Conservation (phyloP, 92 coral and sea anemone genomes). For the Desmophyllum pertusum region DNA sequence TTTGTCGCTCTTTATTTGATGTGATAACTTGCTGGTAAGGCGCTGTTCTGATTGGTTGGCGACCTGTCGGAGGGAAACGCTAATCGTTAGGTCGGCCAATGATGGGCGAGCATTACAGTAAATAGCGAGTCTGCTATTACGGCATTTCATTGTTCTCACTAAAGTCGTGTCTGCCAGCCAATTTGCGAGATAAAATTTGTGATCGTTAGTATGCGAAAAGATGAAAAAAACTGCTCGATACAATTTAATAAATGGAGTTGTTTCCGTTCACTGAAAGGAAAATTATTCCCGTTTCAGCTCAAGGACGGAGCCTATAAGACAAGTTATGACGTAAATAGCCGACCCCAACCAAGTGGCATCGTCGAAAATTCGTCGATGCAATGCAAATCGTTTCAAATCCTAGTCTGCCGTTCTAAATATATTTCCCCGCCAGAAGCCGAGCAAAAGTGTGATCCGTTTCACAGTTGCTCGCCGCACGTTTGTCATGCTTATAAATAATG, state of each 20-base stretch:
- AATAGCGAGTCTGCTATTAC: constrained; percentile 65
- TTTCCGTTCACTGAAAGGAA: not conserved
- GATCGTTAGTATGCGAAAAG: constrained; percentile 16
- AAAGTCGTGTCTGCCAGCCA: constrained; percentile 39
- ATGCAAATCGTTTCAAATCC: not conserved
- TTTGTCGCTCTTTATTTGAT: constrained; percentile 76
- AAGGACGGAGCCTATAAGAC: not conserved
- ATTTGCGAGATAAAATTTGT: constrained; percentile 32
- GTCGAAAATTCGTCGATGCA: not conserved
- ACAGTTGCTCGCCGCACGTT: constrained; percentile 23
- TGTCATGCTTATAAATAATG: constrained; percentile 59
- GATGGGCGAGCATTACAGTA: constrained; percentile 37
- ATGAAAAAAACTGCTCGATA: not conserved
- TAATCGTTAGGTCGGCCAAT: constrained; percentile 72
- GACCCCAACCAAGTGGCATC: not conserved
- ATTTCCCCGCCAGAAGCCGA: constrained; percentile 9
- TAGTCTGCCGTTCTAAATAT: not conserved
- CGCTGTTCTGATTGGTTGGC: constrained; percentile 71
- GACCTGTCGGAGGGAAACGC: constrained; percentile 90
- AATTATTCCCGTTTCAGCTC: not conserved
- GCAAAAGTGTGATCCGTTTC: constrained; percentile 30
- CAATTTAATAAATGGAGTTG: not conserved
- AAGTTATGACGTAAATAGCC: not conserved
- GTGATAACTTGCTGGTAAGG: constrained; percentile 49
- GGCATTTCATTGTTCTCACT: constrained; percentile 51